phyloP scores from a whole-genome alignment of 2,888 invertebrate genomes.

The Drosophila kambysellisi region DNA sequence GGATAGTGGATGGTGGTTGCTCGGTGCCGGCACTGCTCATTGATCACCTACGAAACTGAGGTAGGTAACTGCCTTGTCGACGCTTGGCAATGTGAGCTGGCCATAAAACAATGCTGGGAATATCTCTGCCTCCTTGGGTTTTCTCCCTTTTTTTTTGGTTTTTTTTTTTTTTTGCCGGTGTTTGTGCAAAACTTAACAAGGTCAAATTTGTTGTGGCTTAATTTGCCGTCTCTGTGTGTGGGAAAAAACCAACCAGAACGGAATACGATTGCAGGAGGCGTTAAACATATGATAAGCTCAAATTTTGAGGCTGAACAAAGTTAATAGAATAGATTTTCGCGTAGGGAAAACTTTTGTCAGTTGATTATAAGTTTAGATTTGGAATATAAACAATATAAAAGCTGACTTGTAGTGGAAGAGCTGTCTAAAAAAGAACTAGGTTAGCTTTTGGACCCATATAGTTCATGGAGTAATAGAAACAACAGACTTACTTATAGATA shows the following conservation, averaged over 20 bases:
- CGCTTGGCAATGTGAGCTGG: conserved; percentile 47
- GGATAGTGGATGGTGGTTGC: neutral
- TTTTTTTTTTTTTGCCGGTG: conserved; percentile 34
- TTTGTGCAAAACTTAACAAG: conserved; percentile 66
- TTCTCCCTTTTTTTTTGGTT: conserved; percentile 6
- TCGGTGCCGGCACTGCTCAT: conserved; percentile 36
- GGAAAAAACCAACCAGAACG: conserved; percentile 53
- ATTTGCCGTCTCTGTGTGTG: conserved; percentile 62
- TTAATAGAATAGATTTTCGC: conserved; percentile 29
- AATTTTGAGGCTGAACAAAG: conserved; percentile 13
- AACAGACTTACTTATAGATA: neutral
- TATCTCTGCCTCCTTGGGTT: conserved; percentile 36
- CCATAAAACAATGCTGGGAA: conserved; percentile 58
- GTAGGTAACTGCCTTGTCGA: conserved; percentile 62
- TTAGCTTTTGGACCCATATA: neutral
- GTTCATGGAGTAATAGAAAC: neutral
- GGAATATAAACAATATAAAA: neutral
- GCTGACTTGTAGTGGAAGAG: neutral
- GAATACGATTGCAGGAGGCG: conserved; percentile 43
- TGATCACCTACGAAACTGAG: conserved; percentile 44
- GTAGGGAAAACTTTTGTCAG: neutral
- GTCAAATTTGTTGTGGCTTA: conserved; percentile 73
- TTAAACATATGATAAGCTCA: conserved; percentile 32
- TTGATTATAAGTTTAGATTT: neutral
- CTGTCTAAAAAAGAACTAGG: neutral